Evolutionary conservation across 2,797 vertebrate species (phyloP), one percentile per base, ranked within the genome.

Genomic region (Cephalopachus bancanus): DNA sequence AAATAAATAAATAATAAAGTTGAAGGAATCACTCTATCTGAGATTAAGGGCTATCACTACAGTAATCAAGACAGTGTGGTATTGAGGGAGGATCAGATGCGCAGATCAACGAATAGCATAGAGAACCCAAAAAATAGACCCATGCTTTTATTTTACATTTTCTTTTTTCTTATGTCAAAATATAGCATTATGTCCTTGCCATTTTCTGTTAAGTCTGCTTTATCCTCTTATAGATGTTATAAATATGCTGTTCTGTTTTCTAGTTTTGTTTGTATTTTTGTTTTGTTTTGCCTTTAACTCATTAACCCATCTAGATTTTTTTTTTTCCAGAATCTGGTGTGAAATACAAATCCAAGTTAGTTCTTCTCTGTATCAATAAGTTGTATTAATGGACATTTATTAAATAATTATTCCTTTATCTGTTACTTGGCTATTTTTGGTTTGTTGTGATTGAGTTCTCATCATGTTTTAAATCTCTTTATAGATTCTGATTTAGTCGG

Each of bases 281-380:
- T 79, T 79, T 91, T 87, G 62, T 60, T 93, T 93, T 83, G 24
- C 20, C 89, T 64, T 79, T 80, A 91, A 89, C 33, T 91, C 33
- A 88, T 57, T 44, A 44, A 91, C 11, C 1, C 33, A 44, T 64
- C 59, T 20, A 71, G 55, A 91, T 12, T 33, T 55, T 89, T 95
- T 85, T n/a, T 95, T 53, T 10, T 10, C 5, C 53, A 75, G 16
- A 51, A 55, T 92, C 51, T 90, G 57, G 11, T 83, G 24, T 74
- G 57, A 91, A 26, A 62, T 76, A 88, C 49, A 95, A 93, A 92
- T 86, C 53, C 69, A 93, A 94, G 16, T 44, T 83, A 71, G 71
- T 93, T 89, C 85, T 76, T 88, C 91, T 80, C 5, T 65, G 67
- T 6, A 92, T 28, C 74, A 83, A 71, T 64, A 65, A 67, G 16